A percentile compares a stretch with the other conserved stretches of the same genome.
phyloP scores from a whole-genome alignment of 2,888 invertebrate genomes.

The Sclerodermus sp. region DNA sequence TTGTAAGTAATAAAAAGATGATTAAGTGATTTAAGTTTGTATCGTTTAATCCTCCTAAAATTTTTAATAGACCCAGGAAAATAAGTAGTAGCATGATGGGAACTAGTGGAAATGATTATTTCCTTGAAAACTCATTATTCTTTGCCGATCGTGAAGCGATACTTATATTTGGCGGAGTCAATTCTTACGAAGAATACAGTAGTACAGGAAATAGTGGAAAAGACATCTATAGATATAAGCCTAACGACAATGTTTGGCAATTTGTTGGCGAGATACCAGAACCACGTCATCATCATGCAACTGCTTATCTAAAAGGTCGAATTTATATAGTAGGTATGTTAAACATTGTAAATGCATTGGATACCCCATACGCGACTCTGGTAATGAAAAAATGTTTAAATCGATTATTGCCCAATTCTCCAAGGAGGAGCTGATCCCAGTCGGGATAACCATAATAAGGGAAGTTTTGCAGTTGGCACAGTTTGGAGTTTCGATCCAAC shows the following conservation, averaged over 20 bases:
- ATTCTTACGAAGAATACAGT: slow-evolving; percentile 66
- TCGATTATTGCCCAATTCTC: slow-evolving; percentile 8
- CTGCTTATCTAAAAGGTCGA: slow-evolving; percentile 66
- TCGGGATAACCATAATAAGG: slow-evolving; percentile 62
- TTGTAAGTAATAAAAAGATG: slow-evolving; percentile 18
- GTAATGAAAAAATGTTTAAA: too few relatives aligned
- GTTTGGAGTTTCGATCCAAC: slow-evolving; percentile 73
- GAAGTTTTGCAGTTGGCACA: slow-evolving; percentile 64
- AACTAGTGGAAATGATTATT: slow-evolving; percentile 55
- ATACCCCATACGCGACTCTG: too few relatives aligned
- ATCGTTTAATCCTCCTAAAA: too few relatives aligned
- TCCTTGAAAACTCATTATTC: slow-evolving; percentile 61
- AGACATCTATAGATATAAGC: slow-evolving; percentile 66
- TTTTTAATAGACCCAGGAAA: slow-evolving; percentile 22
- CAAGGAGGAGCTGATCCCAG: slow-evolving; percentile 69
- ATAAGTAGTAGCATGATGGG: slow-evolving; percentile 29
- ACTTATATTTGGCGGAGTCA: slow-evolving; percentile 71
- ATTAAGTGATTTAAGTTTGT: too few relatives aligned
- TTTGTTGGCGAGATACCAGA: slow-evolving; percentile 69
- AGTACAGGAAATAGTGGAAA: slow-evolving; percentile 64
- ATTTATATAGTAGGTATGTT: slow-evolving; percentile 68
- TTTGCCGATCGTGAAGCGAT: slow-evolving; percentile 66
- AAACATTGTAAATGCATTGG: not conserved
- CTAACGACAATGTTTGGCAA: slow-evolving; percentile 68
- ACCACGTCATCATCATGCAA: slow-evolving; percentile 71